A percentile compares a stretch with the other conserved stretches of the same genome.
Evolutionary conservation across 2,113 vertebrate species (phyloP).

Genomic region (Takifugu flavidus): DNA sequence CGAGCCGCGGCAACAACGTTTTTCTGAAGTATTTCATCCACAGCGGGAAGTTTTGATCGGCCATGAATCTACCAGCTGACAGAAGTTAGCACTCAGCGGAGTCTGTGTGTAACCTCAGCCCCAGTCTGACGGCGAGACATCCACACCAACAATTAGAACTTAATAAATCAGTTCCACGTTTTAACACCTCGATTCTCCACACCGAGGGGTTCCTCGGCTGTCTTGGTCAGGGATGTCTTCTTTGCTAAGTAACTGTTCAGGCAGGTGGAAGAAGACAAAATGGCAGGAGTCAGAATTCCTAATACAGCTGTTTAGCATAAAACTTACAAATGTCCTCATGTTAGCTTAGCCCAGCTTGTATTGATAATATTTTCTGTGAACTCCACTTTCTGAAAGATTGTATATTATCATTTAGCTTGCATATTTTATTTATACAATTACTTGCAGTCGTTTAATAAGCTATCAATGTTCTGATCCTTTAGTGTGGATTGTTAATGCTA

Average conservation of each 20-base stretch:
- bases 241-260: constrained; percentile 39
- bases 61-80: constrained; percentile 72
- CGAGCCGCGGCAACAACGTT: constrained; percentile 74
- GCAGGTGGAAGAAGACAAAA: neutral
- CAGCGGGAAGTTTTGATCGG: constrained; percentile 41
- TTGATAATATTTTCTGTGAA: too few relatives aligned
- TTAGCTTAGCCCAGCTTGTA: neutral
- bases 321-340: neutral
- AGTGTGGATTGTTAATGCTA: too few relatives aligned
- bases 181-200: constrained; percentile 68
- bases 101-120: constrained; percentile 74
- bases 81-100: constrained; percentile 77
- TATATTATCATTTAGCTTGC: too few relatives aligned
- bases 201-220: constrained; percentile 21
- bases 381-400: too few relatives aligned
- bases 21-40: constrained; percentile 72
- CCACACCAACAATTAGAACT: constrained; percentile 79
- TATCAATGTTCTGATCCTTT: too few relatives aligned
- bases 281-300: neutral
- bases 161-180: constrained; percentile 75
- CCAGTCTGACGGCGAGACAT: constrained; percentile 68
- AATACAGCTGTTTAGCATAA: neutral
- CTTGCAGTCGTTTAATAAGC: too few relatives aligned
- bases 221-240: constrained; percentile 37
- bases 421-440: too few relatives aligned